phyloP scores from a whole-genome alignment of 2,113 vertebrate species.

The Rhinopithecus roxellana region DNA sequence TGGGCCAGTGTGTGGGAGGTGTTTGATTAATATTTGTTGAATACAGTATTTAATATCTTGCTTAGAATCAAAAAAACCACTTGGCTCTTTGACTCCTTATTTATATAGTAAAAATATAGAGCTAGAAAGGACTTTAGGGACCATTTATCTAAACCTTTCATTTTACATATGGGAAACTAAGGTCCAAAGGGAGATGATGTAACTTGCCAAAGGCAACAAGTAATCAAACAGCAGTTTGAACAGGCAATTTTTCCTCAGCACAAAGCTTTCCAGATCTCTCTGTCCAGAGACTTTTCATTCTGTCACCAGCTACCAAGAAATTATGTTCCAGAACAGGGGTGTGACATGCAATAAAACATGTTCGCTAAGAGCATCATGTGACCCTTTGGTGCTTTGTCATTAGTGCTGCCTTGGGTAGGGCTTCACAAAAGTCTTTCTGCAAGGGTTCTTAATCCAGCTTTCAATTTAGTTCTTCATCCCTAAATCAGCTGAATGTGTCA shows the following conservation, averaged over 20 bases:
- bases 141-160: not conserved
- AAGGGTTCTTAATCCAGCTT: not conserved
- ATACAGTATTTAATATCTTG: not conserved
- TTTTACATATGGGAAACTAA: constrained; percentile 45
- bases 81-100: not conserved
- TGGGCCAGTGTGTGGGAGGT: not conserved
- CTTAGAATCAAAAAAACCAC: not conserved
- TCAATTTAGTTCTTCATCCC: not conserved
- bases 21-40: not conserved
- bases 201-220: not conserved
- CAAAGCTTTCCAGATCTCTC: not conserved
- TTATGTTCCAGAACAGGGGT: not conserved
- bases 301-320: not conserved
- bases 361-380: not conserved
- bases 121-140: constrained; percentile 32
- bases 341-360: not conserved
- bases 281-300: not conserved
- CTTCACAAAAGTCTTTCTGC: not conserved
- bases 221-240: not conserved
- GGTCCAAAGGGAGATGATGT: constrained; percentile 67
- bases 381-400: not conserved
- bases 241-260: not conserved
- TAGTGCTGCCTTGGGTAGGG: not conserved
- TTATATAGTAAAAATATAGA: not conserved
- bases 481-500: not conserved